phyloP scores from a whole-genome alignment of 2,797 vertebrate species.

The Setipinna tenuifilis region DNA sequence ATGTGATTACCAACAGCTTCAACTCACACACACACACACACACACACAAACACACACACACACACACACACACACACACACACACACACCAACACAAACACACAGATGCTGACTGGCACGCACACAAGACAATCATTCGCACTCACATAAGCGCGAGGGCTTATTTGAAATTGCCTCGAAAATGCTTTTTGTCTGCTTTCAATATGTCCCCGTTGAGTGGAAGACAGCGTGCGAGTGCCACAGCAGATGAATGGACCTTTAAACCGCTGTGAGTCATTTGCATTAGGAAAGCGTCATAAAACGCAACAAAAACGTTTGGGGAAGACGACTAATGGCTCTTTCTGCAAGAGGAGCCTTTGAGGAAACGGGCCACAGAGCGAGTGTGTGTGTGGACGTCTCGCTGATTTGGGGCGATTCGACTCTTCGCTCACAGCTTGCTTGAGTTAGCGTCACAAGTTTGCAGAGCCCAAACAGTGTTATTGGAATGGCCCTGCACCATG shows the following conservation, averaged over 20 bases:
- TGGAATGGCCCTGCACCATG: conserved; percentile 22
- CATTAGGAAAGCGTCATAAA: neutral
- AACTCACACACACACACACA: neutral
- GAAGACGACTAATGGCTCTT: neutral
- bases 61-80: neutral
- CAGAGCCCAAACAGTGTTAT: conserved; percentile 6
- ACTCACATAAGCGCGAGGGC: neutral
- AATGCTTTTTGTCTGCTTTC: neutral
- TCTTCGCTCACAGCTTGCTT: conserved; percentile 21
- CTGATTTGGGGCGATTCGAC: neutral
- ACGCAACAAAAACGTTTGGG: neutral
- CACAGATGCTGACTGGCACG: neutral
- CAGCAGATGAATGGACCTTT: neutral
- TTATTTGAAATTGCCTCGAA: neutral
- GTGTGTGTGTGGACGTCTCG: neutral
- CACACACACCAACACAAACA: neutral
- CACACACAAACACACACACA: neutral
- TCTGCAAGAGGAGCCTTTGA: neutral
- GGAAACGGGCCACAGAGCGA: neutral
- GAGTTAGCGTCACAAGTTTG: conserved; percentile 4
- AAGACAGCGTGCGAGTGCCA: neutral
- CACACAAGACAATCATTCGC: neutral
- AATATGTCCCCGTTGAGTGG: neutral
- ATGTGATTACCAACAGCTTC: neutral
- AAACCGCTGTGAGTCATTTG: conserved; percentile 4